A percentile compares a stretch with the other conserved stretches of the same genome.
Evolutionary conservation across 2,888 invertebrate species (phyloP).

Genomic region (Branchipolynoe longqiensis): DNA sequence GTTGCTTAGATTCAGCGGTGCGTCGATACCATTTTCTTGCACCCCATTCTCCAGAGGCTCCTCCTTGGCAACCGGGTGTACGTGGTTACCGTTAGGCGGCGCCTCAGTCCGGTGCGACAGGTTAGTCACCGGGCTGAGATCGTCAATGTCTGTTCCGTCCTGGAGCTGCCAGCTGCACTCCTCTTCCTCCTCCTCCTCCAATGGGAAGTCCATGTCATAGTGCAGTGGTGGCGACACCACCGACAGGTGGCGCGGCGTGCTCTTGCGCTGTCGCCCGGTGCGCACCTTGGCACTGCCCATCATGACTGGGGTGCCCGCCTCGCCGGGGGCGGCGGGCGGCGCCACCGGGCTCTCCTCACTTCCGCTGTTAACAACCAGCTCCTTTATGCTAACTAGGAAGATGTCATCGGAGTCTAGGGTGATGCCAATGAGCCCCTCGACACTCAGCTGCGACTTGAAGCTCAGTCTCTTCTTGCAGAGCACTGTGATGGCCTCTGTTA

Average conservation of each 20-base stretch:
- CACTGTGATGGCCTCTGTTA: slow-evolving; percentile 43
- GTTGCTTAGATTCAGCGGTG: slow-evolving; percentile 11
- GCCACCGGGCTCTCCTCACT: background rate
- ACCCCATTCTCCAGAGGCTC: slow-evolving; percentile 21
- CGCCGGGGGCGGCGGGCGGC: background rate
- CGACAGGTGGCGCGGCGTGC: slow-evolving; percentile 38
- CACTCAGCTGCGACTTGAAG: slow-evolving; percentile 30
- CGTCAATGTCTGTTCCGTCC: slow-evolving; percentile 46
- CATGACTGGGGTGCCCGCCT: slow-evolving; percentile 12
- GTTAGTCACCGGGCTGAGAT: slow-evolving; percentile 13
- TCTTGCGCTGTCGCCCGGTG: slow-evolving; percentile 31
- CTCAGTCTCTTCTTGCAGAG: slow-evolving; percentile 45
- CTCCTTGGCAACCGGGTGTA: no score
- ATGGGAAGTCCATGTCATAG: background rate
- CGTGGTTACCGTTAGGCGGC: background rate
- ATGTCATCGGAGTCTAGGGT: slow-evolving; percentile 43
- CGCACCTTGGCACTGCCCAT: background rate
- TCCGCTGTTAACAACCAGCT: background rate
- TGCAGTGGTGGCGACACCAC: slow-evolving; percentile 20
- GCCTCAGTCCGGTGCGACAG: background rate
- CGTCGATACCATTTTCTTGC: slow-evolving; percentile 23
- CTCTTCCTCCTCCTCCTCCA: background rate
- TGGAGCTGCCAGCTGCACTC: slow-evolving; percentile 29
- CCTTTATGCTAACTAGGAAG: slow-evolving; percentile 40
- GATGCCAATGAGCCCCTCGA: slow-evolving; percentile 41